A percentile compares a stretch with the other conserved stretches of the same genome.
These are phyloP conservation scores for Bhutanitis thaidina DNA, from an alignment of 2,888 invertebrate genomes.

Conservation along the genomic window DNA sequence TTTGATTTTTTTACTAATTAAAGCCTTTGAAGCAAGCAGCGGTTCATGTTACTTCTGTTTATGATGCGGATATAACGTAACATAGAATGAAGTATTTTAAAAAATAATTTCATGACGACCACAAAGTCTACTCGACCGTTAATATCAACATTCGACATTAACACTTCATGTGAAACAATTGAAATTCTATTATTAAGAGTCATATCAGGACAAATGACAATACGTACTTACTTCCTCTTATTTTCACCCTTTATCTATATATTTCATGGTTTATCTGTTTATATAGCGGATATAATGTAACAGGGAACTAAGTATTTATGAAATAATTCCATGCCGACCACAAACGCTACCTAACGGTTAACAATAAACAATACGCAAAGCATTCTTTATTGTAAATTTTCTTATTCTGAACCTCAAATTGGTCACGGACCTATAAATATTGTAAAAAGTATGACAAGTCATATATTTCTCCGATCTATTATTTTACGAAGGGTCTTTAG, in stretches of 20 bases:
- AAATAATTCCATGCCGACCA: conserved; percentile 34
- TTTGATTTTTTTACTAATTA: conserved; percentile 16
- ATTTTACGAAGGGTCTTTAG: conserved; percentile 52
- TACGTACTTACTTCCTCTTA: too few relatives aligned
- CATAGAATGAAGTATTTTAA: too few relatives aligned
- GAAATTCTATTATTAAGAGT: too few relatives aligned
- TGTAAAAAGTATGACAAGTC: conserved; percentile 47
- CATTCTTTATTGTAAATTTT: conserved; percentile 39
- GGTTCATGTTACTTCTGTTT: background rate
- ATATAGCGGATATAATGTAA: too few relatives aligned
- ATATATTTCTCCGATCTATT: conserved; percentile 64
- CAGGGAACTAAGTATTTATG: background rate
- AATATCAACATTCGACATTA: too few relatives aligned
- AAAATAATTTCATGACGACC: too few relatives aligned
- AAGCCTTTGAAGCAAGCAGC: conserved; percentile 11
- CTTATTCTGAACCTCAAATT: conserved; percentile 71
- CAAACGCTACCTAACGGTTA: conserved; percentile 45
- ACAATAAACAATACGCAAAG: conserved; percentile 41
- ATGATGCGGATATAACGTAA: too few relatives aligned
- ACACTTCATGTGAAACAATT: too few relatives aligned
- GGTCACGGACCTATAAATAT: conserved; percentile 47
- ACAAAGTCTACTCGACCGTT: too few relatives aligned
- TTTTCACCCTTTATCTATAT: background rate
- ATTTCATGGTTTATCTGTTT: background rate
- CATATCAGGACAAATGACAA: too few relatives aligned